phyloP scores from a whole-genome alignment of 2,888 invertebrate species.

The Synergus japonicus region DNA sequence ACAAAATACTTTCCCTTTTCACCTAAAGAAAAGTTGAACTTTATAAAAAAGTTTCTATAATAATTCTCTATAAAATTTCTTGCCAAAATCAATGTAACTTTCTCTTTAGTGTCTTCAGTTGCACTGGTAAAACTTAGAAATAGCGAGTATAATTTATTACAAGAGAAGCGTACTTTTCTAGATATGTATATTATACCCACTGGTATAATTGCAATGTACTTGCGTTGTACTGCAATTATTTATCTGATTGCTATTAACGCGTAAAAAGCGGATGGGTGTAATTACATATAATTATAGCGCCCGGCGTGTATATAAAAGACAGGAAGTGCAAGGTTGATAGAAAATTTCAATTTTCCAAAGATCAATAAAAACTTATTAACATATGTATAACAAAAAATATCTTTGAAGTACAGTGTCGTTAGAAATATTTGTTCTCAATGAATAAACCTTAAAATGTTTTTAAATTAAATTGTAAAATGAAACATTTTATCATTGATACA shows the following conservation, averaged over 20 bases:
- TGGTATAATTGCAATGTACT: not conserved
- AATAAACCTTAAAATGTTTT: too few species aligned
- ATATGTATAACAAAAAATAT: too few species aligned
- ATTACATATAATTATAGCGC: not conserved
- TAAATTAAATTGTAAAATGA: not conserved
- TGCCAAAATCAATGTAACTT: not conserved
- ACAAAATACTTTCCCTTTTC: too few species aligned
- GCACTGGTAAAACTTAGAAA: not conserved
- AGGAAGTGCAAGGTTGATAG: not conserved
- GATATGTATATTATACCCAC: not conserved
- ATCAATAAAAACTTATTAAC: not conserved
- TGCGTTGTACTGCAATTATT: not conserved
- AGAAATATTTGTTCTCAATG: too few species aligned
- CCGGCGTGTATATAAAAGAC: not conserved
- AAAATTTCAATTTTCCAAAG: not conserved
- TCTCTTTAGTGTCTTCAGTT: not conserved
- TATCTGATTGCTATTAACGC: constrained; percentile 7
- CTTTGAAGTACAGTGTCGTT: too few species aligned
- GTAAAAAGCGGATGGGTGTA: not conserved
- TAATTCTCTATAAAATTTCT: not conserved
- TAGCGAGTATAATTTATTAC: not conserved
- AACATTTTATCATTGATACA: not conserved
- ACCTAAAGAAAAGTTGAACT: not conserved
- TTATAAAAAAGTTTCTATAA: not conserved
- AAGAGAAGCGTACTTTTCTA: constrained; percentile 4